These are phyloP conservation scores for Artibeus jamaicensis DNA, from an alignment of 2,797 vertebrate species.

Conservation along the genomic window DNA sequence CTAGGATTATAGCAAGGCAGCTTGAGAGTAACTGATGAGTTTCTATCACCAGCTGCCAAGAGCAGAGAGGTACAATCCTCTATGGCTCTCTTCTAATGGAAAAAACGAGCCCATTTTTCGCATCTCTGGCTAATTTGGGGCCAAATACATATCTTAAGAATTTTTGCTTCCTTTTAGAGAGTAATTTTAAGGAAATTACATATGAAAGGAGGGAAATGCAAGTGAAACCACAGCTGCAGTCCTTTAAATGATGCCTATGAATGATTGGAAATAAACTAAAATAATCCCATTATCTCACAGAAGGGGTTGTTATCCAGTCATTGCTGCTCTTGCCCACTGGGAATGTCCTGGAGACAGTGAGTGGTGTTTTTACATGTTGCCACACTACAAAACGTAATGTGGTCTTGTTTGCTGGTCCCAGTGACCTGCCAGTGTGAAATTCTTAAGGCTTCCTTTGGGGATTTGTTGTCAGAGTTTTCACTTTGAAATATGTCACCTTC, in stretches of 20 bases:
- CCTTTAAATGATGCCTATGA: slow-evolving; percentile 29
- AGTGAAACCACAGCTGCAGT: slow-evolving; percentile 23
- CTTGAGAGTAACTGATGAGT: slow-evolving; percentile 51
- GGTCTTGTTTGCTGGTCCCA: slow-evolving; percentile 10
- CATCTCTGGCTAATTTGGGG: slow-evolving; percentile 35
- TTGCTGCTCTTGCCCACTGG: neutral
- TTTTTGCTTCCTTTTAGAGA: slow-evolving; percentile 36
- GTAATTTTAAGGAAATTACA: slow-evolving; percentile 46
- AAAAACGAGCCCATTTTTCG: slow-evolving; percentile 49
- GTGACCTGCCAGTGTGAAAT: neutral
- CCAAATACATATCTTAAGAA: slow-evolving; percentile 55
- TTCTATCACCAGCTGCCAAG: slow-evolving; percentile 51
- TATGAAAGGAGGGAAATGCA: slow-evolving; percentile 31
- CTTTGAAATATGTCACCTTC: slow-evolving; percentile 23
- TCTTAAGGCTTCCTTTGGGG: neutral
- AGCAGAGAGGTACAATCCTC: slow-evolving; percentile 24
- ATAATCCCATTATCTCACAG: slow-evolving; percentile 12
- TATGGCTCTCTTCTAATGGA: slow-evolving; percentile 47
- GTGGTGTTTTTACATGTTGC: neutral
- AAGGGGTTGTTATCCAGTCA: neutral
- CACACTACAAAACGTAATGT: slow-evolving; percentile 18
- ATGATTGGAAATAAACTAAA: slow-evolving; percentile 12
- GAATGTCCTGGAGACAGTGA: neutral
- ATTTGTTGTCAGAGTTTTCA: slow-evolving; percentile 23
- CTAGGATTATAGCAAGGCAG: slow-evolving; percentile 32